phyloP scores from a whole-genome alignment of 2,888 invertebrate species.

The Punctoribates punctum region DNA sequence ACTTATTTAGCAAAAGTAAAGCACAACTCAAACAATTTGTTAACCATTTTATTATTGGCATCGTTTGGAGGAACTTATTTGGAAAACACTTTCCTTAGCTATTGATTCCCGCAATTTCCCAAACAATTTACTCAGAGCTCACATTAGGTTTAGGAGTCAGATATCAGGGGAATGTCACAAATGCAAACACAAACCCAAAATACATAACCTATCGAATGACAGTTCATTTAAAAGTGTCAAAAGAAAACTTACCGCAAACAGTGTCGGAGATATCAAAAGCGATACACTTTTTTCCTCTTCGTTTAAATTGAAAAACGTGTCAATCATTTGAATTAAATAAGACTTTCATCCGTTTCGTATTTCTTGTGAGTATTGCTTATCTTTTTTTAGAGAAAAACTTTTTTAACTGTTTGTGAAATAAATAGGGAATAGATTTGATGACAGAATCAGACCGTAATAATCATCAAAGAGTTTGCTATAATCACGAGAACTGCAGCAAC shows the following conservation, averaged over 20 bases:
- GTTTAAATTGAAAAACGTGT: not conserved
- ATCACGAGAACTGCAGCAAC: slow-evolving; percentile 8
- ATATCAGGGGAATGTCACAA: too few relatives aligned
- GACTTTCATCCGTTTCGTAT: slow-evolving; percentile 20
- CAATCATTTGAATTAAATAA: slow-evolving; percentile 1
- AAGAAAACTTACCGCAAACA: not conserved
- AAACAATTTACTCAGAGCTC: not conserved
- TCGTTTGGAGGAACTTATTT: not conserved
- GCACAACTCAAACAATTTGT: not conserved
- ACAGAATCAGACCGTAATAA: slow-evolving; percentile 16
- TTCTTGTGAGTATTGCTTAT: not conserved
- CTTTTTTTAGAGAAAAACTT: not conserved
- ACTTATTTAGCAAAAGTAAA: not conserved
- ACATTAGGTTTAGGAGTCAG: not conserved
- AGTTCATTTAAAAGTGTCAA: too few relatives aligned
- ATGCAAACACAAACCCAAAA: too few relatives aligned
- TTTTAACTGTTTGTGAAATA: slow-evolving; percentile 15
- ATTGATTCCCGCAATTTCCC: not conserved
- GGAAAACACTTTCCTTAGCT: not conserved
- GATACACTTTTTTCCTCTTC: not conserved
- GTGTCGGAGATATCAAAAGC: not conserved
- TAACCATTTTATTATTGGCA: not conserved
- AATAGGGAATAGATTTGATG: not conserved
- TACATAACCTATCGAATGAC: too few relatives aligned
- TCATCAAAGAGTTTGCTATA: slow-evolving; percentile 31